Conservation (phyloP, 1,140 invertebrate species). For the Diorhabda carinulata region DNA sequence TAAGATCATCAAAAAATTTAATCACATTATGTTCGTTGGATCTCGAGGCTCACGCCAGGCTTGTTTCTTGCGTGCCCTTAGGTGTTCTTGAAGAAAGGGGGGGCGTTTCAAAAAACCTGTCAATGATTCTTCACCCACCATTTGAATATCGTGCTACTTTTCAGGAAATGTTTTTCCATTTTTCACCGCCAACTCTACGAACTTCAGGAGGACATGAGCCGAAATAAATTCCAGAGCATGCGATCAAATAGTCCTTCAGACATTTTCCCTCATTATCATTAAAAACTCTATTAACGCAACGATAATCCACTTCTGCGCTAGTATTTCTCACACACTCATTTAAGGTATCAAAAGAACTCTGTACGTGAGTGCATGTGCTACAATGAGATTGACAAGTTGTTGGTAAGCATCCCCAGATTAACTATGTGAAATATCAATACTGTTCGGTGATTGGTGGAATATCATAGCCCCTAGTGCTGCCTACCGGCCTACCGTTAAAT, state of each 20-base stretch:
- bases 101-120: neutral
- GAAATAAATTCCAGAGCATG: slow-evolving; percentile 9
- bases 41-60: neutral
- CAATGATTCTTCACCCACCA: neutral
- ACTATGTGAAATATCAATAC: too few species aligned
- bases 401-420: too few species aligned
- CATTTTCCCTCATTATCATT: slow-evolving; percentile 8
- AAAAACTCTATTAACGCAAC: slow-evolving; percentile 9
- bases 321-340: too few species aligned
- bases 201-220: slow-evolving; percentile 10
- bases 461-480: too few species aligned
- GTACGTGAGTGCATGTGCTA: too few species aligned
- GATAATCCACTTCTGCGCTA: too few species aligned
- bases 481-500: too few species aligned
- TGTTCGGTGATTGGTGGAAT: too few species aligned
- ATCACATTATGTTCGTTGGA: neutral
- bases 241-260: slow-evolving; percentile 10
- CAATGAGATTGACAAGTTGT: too few species aligned
- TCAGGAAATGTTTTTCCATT: slow-evolving; percentile 10
- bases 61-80: neutral
- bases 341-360: too few species aligned
- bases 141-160: slow-evolving; percentile 7
- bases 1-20: neutral
- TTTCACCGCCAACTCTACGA: slow-evolving; percentile 9
- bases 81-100: neutral